Conservation (phyloP, 1,140 invertebrate genomes). For the Bombus cullumanus region DNA sequence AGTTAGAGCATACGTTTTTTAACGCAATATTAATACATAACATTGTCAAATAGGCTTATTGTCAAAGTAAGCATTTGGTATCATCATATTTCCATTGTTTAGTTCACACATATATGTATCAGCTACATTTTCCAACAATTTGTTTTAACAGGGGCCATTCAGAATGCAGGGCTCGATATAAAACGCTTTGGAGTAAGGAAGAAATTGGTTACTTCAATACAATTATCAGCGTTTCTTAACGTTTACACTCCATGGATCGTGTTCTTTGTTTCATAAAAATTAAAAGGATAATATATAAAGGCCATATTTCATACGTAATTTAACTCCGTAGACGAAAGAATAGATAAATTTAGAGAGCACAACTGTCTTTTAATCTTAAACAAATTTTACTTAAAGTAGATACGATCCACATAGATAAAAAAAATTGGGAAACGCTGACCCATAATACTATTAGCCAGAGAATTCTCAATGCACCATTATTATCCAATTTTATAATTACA, state of each 20-base stretch:
- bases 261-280: constrained; percentile 7
- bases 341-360: neutral
- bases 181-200: constrained; percentile 52
- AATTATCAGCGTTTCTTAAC: constrained; percentile 47
- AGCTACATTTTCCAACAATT: constrained; percentile 37
- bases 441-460: constrained; percentile 53
- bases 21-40: constrained; percentile 13
- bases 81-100: constrained; percentile 6
- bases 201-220: constrained; percentile 41
- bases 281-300: neutral
- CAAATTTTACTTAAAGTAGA: neutral
- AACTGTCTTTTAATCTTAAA: neutral
- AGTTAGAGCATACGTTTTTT: neutral
- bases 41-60: constrained; percentile 23
- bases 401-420: constrained; percentile 17
- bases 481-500: constrained; percentile 9
- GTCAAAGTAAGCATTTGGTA: constrained; percentile 40
- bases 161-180: constrained; percentile 48
- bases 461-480: constrained; percentile 61
- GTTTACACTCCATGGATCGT: constrained; percentile 11
- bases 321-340: neutral
- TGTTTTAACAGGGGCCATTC: constrained; percentile 58
- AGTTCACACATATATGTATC: neutral
- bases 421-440: constrained; percentile 37
- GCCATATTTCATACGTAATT: neutral